phyloP scores from a whole-genome alignment of 1,140 invertebrate species.

The Cydia pomonella region DNA sequence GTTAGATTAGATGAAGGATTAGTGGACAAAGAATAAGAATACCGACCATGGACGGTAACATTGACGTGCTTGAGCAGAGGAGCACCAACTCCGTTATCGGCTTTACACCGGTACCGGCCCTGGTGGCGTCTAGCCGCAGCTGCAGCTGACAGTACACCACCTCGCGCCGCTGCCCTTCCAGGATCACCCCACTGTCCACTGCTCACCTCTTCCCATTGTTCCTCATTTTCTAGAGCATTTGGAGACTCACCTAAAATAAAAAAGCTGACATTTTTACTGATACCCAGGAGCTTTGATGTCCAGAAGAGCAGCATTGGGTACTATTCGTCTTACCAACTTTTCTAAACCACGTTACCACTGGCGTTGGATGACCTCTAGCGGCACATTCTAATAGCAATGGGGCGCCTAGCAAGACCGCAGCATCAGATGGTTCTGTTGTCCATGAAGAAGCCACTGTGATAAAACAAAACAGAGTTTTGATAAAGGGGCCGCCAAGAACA shows the following conservation, averaged over 20 bases:
- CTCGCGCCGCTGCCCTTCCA: slow-evolving; percentile 15
- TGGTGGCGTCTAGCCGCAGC: slow-evolving; percentile 83
- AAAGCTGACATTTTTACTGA: not conserved
- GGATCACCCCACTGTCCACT: slow-evolving; percentile 42
- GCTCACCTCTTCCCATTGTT: slow-evolving; percentile 54
- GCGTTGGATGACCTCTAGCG: slow-evolving; percentile 85
- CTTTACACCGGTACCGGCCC: slow-evolving; percentile 89
- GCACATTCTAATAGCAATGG: slow-evolving; percentile 84
- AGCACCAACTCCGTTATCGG: slow-evolving; percentile 89
- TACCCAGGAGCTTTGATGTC: not conserved
- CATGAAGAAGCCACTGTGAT: slow-evolving; percentile 87
- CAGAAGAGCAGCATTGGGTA: not conserved
- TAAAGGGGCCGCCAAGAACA: not conserved
- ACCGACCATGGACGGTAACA: slow-evolving; percentile 85
- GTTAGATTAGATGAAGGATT: not conserved
- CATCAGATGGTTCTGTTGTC: slow-evolving; percentile 85
- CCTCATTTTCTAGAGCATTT: slow-evolving; percentile 39
- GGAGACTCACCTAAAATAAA: slow-evolving; percentile 36
- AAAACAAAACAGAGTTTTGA: not conserved
- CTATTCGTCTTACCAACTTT: slow-evolving; percentile 74
- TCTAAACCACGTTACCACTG: slow-evolving; percentile 85
- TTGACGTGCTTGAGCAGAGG: slow-evolving; percentile 85
- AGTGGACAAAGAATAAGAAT: not conserved
- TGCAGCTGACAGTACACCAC: slow-evolving; percentile 83
- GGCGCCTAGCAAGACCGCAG: slow-evolving; percentile 84